Evolutionary conservation across 2,888 invertebrate genomes (phyloP), one percentile per base, ranked within the genome.

Genomic region (Dryococelus australis): DNA sequence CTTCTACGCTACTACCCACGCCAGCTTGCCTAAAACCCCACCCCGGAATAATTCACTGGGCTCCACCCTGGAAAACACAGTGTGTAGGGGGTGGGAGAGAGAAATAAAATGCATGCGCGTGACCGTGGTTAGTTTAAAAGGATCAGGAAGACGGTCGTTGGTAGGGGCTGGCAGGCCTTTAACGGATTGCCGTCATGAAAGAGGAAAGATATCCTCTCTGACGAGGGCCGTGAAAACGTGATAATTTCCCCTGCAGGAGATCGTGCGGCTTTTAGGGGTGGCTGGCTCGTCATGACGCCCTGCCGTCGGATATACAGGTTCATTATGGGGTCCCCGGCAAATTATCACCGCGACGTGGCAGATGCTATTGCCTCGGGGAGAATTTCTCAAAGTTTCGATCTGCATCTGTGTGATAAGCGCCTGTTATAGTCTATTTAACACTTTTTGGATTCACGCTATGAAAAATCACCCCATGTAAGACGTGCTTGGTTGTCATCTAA

Each of bases 61-160:
- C 20, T 65, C 20, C 8, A 20, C 24, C 10, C 20, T 10, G n/a
- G 16, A 16, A 10, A 47, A 10, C 24, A 20, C 65, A 0, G 13
- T 65, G 65, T 65, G 65, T 8, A 16, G 65, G 65, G 65, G 65
- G 5, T 13, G 6, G 20, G 24, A 65, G n/a, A n/a, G n/a, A 8
- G 65, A n/a, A 65, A 65, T 65, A n/a, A 65, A 65, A n/a, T 20
- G 65, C 20, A 9, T 65, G 65, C 0, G 65, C 65, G 65, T 65
- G 65, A 65, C 65, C 65, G 65, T 65, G 65, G 65, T 65, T 65
- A 65, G 65, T 65, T 65, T 65, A 65, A 65, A 65, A 65, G 65
- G 65, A 65, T 65, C 65, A 65, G 10, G 65, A 65, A 65, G 65
- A 65, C n/a, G 65, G 65, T n/a, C 65, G n/a, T 65, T 8, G 16